Conservation (phyloP, 2,888 invertebrate species). For the Chorisops tibialis region DNA sequence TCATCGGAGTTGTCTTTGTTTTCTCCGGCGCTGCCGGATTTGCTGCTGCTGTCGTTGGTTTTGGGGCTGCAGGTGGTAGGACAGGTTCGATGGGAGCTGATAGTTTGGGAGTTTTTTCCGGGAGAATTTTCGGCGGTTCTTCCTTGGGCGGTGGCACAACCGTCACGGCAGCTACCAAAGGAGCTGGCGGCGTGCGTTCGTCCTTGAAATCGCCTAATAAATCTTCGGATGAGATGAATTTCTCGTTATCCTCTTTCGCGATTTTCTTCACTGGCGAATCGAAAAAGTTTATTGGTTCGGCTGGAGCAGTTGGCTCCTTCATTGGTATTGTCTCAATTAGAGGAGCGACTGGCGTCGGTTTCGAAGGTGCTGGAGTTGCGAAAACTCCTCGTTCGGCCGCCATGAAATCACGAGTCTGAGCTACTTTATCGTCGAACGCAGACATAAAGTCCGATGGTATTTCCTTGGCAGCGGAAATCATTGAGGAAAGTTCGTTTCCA, state of each 20-base stretch:
- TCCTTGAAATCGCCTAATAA: slow-evolving; percentile 48
- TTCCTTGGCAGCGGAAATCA: background rate
- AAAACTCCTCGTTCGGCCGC: slow-evolving; percentile 22
- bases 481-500: slow-evolving; percentile 21
- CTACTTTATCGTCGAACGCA: slow-evolving; percentile 23
- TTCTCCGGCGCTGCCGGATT: slow-evolving; percentile 30
- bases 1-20: slow-evolving; percentile 40
- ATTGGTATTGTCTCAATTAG: background rate
- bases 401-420: slow-evolving; percentile 29
- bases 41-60: slow-evolving; percentile 31
- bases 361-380: background rate
- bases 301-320: background rate
- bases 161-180: slow-evolving; percentile 16
- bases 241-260: slow-evolving; percentile 49
- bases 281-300: slow-evolving; percentile 9
- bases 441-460: slow-evolving; percentile 21
- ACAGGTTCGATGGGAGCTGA: background rate
- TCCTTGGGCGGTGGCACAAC: slow-evolving; percentile 8
- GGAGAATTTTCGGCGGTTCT: slow-evolving; percentile 8
- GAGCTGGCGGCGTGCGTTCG: slow-evolving; percentile 37
- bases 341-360: background rate
- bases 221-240: slow-evolving; percentile 52
- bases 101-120: slow-evolving; percentile 8
- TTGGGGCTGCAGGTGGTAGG: slow-evolving; percentile 18
- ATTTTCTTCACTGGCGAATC: slow-evolving; percentile 46